Evolutionary conservation across 2,797 vertebrate species (phyloP).

Genomic region (Squalus acanthias): DNA sequence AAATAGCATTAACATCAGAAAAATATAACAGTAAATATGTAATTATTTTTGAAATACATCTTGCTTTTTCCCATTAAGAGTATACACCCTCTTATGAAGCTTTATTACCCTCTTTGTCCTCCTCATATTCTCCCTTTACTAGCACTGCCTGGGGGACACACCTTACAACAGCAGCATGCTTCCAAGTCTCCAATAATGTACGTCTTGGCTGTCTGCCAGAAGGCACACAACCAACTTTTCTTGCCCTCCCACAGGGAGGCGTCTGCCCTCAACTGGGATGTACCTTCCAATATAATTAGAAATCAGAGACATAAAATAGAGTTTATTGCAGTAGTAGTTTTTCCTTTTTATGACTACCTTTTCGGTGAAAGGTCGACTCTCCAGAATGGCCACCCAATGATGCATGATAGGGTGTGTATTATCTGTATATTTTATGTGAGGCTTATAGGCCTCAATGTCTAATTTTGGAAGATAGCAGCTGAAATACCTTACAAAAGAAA

Average conservation of each 20-base stretch:
- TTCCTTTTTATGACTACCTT: neutral
- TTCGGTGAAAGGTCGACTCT: neutral
- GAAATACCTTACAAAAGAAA: neutral
- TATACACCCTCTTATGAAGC: neutral
- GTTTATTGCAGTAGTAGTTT: neutral
- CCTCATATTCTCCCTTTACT: slow-evolving; percentile 27
- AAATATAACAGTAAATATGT: slow-evolving; percentile 3
- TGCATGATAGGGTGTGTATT: neutral
- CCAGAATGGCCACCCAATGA: neutral
- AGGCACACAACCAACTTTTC: slow-evolving; percentile 34
- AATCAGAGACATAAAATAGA: slow-evolving; percentile 30
- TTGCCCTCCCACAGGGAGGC: slow-evolving; percentile 30
- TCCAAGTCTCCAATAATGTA: slow-evolving; percentile 29
- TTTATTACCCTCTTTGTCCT: neutral
- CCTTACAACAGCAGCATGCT: slow-evolving; percentile 19
- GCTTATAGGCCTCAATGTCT: neutral
- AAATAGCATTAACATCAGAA: neutral
- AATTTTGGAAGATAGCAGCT: neutral
- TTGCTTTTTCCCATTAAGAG: neutral
- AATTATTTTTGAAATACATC: neutral
- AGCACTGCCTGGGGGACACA: neutral
- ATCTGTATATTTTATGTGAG: neutral
- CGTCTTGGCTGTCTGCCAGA: slow-evolving; percentile 32
- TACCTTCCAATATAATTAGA: slow-evolving; percentile 28
- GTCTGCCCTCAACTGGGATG: slow-evolving; percentile 8